A percentile compares a stretch with the other conserved stretches of the same genome.
Evolutionary conservation across 2,797 vertebrate species (phyloP).

Genomic region (Phoeniculus purpureus): DNA sequence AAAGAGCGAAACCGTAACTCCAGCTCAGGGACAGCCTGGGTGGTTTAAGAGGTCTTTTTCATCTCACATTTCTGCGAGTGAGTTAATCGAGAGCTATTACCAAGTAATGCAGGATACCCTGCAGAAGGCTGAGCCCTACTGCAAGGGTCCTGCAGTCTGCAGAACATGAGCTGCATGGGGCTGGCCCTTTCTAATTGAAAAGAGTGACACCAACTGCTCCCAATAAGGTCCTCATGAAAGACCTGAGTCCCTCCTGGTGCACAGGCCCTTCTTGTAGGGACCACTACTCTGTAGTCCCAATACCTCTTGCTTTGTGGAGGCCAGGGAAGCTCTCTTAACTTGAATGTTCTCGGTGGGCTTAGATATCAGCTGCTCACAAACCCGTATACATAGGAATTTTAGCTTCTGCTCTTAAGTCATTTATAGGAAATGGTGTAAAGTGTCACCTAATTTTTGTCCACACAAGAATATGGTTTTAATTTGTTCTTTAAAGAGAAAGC

Average conservation of each 20-base stretch:
- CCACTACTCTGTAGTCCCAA: accelerated
- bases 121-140: background rate
- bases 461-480: constrained; percentile 28
- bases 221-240: background rate
- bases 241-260: background rate
- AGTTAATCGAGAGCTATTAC: background rate
- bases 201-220: background rate
- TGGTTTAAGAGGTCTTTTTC: background rate
- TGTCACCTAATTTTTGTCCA: constrained; percentile 41
- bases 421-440: constrained; percentile 68
- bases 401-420: constrained; percentile 67
- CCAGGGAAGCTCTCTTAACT: background rate
- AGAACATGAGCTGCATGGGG: accelerated
- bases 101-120: background rate
- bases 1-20: background rate
- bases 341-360: background rate
- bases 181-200: background rate
- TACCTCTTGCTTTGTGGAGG: background rate
- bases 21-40: background rate
- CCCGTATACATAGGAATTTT: constrained; percentile 38
- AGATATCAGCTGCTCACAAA: constrained; percentile 33
- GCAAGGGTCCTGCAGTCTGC: accelerated
- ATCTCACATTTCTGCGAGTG: background rate
- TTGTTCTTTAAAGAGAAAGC: background rate
- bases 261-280: background rate